Percentiles rank a stretch among this genome's conserved stretches.
Conservation (phyloP, 2,888 invertebrate genomes). For the Clivina fossor region DNA sequence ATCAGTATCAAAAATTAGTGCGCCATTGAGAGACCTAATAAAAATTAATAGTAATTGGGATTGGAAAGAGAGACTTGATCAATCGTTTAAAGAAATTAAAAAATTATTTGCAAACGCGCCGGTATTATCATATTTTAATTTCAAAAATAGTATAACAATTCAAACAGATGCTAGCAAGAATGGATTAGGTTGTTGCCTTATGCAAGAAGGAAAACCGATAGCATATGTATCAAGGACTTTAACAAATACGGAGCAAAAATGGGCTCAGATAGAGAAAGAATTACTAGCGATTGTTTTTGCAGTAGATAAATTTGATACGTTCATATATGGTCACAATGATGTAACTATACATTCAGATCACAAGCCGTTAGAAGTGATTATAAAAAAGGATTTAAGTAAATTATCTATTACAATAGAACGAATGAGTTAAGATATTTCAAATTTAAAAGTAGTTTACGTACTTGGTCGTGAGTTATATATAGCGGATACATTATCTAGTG, state of each 20-base stretch:
- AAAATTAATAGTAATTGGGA: conserved; percentile 16
- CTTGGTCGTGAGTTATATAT: conserved; percentile 34
- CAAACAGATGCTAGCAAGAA: conserved; percentile 37
- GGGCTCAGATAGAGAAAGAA: conserved; percentile 21
- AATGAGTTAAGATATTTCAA: too few relatives aligned
- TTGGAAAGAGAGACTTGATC: conserved; percentile 25
- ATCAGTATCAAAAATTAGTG: conserved; percentile 1
- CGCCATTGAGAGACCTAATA: conserved; percentile 18
- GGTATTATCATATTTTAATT: conserved; percentile 34
- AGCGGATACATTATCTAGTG: conserved; percentile 34
- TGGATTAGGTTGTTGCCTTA: conserved; percentile 38
- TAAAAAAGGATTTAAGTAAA: conserved; percentile 30
- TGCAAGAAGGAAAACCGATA: conserved; percentile 36
- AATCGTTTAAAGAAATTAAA: conserved; percentile 35
- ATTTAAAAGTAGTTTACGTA: conserved; percentile 32
- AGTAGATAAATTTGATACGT: conserved; percentile 3
- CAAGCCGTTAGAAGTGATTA: conserved; percentile 35
- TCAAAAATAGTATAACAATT: conserved; percentile 26
- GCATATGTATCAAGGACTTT: conserved; percentile 38
- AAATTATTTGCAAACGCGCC: conserved; percentile 23
- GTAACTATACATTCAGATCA: conserved; percentile 37
- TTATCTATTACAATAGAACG: conserved; percentile 29
- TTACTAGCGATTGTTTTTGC: conserved; percentile 2
- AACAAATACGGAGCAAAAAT: conserved; percentile 14
- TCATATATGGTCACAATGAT: conserved; percentile 30